Base-by-base conservation (phyloP, 2,888 invertebrate species). In the Drymonia ruficornis region DNA sequence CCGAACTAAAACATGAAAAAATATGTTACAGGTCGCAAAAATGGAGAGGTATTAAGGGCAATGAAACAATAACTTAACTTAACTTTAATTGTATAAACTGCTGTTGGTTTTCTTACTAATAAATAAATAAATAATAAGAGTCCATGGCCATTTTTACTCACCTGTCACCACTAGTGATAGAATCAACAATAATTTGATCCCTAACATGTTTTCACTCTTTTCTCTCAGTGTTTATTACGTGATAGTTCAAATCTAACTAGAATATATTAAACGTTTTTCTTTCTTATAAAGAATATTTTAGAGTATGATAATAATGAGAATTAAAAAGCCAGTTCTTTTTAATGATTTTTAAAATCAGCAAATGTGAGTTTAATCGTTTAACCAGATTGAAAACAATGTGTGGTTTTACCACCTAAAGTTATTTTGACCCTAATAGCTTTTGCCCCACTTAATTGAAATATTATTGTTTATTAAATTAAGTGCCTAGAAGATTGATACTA, bases 151-250 rank as follows among this genome's bases (percentile, higher is more conserved):
- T 66, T 48, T 38, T 62, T 31, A 65, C 84, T 78, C 62, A 84
- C 84, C 83, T 48, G 70, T 64, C 2, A 65, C 65, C 11, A 79
- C 50, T 18, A 82, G 54, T 2, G 72, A 68, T 29, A 80, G 44
- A 42, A 80, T 48, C 31, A 79, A 63, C 50, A 83, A 50, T 48
- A 79, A 46, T 55, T 74, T 68, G 29, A 51, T 52, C 49, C 61
- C 55, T 52, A 68, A 55, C 74, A 74, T 70, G 2, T 63, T 19
- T 9, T 15, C 9, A 36, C 23, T 47, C 28, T 31, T 38, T 29
- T 18, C 18, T n/a, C n/a, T n/a, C 15, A 55, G 36, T 61, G 55
- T 43, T 56, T 12, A 15, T 15, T 12, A 38, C 19, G 28, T 9
- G 45, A 55, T 55, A 59, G 44, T 43, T 15, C 23, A 46, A 49